Evolutionary conservation across 2,113 vertebrate species (phyloP).

Genomic region (Heteronetta atricapilla): DNA sequence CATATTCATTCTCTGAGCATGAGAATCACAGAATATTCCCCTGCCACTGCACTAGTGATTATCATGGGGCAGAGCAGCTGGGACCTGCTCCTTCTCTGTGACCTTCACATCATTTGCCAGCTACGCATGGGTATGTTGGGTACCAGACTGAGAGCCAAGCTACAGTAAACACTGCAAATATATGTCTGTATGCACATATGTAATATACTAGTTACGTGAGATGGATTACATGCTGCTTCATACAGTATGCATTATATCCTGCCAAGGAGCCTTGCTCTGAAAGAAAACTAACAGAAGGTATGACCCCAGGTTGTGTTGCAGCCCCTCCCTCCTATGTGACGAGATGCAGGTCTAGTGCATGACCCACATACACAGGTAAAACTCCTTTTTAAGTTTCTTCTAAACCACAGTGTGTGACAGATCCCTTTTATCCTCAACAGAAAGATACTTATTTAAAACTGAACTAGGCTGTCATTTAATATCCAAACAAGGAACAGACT

Average conservation of each 20-base stretch:
- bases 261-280: background rate
- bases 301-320: background rate
- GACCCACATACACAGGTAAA: no score
- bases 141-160: background rate
- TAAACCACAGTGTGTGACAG: background rate
- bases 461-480: background rate
- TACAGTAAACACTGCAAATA: background rate
- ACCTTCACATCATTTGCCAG: background rate
- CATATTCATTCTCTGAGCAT: background rate
- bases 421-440: background rate
- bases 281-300: background rate
- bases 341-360: background rate
- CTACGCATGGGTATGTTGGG: background rate
- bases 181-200: background rate
- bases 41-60: background rate
- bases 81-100: background rate
- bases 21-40: background rate
- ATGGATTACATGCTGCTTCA: background rate
- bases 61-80: background rate
- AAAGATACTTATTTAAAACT: background rate
- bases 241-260: background rate
- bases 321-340: background rate
- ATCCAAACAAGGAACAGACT: background rate
- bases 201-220: background rate
- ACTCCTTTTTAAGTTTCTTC: background rate